Evolutionary conservation across 2,113 vertebrate species (phyloP).

Genomic region (Haemorhous mexicanus): DNA sequence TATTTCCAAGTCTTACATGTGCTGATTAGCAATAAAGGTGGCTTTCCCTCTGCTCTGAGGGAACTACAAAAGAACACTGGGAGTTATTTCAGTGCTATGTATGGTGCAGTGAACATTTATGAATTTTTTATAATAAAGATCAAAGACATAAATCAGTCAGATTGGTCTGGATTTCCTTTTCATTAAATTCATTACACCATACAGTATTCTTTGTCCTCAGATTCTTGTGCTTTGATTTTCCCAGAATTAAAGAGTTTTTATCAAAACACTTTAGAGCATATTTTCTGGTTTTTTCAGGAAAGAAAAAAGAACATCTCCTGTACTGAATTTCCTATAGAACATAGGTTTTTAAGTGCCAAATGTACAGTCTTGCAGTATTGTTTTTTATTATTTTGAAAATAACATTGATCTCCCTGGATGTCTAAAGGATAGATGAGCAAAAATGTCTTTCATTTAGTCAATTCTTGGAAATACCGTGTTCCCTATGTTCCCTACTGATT

Average conservation of each 20-base stretch:
- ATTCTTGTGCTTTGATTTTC: neutral
- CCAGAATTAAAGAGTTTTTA: neutral
- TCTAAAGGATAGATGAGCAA: neutral
- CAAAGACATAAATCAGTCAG: neutral
- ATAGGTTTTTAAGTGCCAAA: neutral
- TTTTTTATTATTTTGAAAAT: neutral
- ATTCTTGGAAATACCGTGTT: neutral
- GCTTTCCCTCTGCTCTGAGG: neutral
- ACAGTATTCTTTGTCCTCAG: neutral
- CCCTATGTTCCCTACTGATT: neutral
- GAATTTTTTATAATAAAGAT: conserved; percentile 16
- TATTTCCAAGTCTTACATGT: conserved; percentile 36
- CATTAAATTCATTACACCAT: neutral
- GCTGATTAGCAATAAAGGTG: conserved; percentile 29
- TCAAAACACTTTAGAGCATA: neutral
- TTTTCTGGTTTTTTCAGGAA: neutral
- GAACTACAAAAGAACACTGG: neutral
- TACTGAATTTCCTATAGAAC: neutral
- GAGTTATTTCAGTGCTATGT: neutral
- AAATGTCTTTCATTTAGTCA: neutral
- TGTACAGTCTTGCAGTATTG: accelerated
- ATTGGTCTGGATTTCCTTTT: neutral
- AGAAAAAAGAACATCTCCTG: neutral
- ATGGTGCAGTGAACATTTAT: neutral
- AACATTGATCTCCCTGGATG: neutral